Base-by-base conservation (phyloP, 2,113 vertebrate species). In the Gymnorhina tibicen region DNA sequence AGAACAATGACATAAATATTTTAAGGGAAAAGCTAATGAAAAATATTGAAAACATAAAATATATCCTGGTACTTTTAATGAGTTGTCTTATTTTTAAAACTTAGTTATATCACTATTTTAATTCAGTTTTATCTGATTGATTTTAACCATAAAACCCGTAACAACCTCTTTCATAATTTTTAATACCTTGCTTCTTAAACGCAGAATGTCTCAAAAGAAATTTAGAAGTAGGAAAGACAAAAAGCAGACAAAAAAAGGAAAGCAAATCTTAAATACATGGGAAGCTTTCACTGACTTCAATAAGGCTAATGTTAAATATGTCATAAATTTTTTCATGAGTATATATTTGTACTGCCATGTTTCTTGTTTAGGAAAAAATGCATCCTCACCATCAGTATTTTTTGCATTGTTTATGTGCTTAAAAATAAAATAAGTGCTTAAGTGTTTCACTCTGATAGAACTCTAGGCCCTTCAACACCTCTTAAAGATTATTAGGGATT, bases 311-410 rank as follows among this genome's bases (percentile, higher is more conserved):
- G 14, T 46, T 72, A 78, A 87, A 55, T 4, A 62, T 0, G 0
- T 46, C 1, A 35, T 42, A 19, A 3, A 6, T n/a, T 37, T 52
- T 44, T 70, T 74, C 12, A 22, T 39, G 47, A 22, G 2, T 23
- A 11, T 44, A 4, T 46, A 8, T 28, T 90, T 93, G 2, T 64
- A 58, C 4, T 8, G 2, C 3, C 4, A 6, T 62, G 3, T 0
- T 50, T 62, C 85, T 85, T 74, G 16, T 59, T 86, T 46, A 81
- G 58, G 20, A 59, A 93, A 87, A 79, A 68, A 27, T 50, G 5
- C 12, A 32, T 37, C 16, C 27, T 76, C 47, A 21, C 3, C 49
- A 46, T 7, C 4, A 82, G 4, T 39, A 64, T 60, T 68, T 87
- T 90, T 82, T 52, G 22, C 7, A 49, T 10, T 26, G 4, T 4